These are phyloP conservation scores for Ladona fulva DNA, from an alignment of 1,140 invertebrate genomes.

Conservation along the genomic window DNA sequence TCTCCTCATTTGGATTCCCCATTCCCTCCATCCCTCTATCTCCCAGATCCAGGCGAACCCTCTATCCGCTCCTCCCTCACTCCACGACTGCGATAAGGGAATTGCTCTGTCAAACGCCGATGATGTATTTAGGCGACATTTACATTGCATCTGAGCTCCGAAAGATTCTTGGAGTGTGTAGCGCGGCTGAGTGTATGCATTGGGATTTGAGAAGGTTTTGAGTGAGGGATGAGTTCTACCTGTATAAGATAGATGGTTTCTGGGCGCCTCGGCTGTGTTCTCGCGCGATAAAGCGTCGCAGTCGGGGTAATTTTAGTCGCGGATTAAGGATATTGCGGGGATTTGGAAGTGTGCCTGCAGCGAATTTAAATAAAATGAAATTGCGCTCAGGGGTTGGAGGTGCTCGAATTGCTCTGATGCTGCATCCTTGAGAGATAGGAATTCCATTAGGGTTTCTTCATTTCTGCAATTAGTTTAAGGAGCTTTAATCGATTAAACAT, in stretches of 20 bases:
- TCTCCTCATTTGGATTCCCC: slow-evolving; percentile 21
- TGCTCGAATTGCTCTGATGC: no score
- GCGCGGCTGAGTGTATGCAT: not conserved
- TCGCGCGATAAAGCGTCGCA: not conserved
- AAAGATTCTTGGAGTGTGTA: not conserved
- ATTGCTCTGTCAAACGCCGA: slow-evolving; percentile 75
- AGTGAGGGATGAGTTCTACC: not conserved
- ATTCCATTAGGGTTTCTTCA: no score
- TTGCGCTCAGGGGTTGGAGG: no score
- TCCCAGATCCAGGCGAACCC: slow-evolving; percentile 19
- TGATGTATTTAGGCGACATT: slow-evolving; percentile 81
- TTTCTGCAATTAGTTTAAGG: no score
- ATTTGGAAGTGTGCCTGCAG: not conserved
- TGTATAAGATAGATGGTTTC: not conserved
- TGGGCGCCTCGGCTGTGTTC: not conserved
- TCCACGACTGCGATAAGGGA: slow-evolving; percentile 58
- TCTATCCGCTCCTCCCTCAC: slow-evolving; percentile 20
- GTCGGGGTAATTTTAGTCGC: not conserved
- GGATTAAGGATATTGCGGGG: not conserved
- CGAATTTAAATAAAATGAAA: not conserved
- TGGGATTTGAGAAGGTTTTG: not conserved
- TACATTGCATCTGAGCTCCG: slow-evolving; percentile 40
- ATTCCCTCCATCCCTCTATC: slow-evolving; percentile 21
- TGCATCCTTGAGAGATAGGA: no score
- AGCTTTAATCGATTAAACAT: no score